A percentile compares a stretch with the other conserved stretches of the same genome.
Evolutionary conservation across 2,888 invertebrate genomes (phyloP).

Genomic region (Limulus polyphemus): DNA sequence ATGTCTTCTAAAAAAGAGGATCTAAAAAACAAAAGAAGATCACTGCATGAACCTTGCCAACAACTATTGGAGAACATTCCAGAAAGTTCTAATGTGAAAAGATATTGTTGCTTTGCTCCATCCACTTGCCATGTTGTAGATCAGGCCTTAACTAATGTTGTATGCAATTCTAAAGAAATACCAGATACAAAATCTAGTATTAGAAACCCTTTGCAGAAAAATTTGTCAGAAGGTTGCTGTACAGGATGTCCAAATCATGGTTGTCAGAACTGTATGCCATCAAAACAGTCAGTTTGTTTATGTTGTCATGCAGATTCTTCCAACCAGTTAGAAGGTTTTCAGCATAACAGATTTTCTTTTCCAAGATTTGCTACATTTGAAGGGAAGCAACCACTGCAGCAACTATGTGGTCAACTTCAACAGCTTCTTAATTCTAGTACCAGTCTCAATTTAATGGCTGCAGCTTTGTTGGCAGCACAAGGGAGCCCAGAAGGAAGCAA

Average conservation of each 20-base stretch:
- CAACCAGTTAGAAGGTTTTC: neutral
- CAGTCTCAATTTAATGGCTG: slow-evolving; percentile 10
- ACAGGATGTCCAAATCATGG: neutral
- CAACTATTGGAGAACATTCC: slow-evolving; percentile 9
- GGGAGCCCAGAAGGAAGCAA: slow-evolving; percentile 1
- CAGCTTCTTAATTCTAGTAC: slow-evolving; percentile 8
- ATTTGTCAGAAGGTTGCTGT: neutral
- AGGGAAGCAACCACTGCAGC: slow-evolving; percentile 12
- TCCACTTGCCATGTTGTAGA: neutral
- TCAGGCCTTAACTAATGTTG: neutral
- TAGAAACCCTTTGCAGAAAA: no score
- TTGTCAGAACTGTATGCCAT: neutral
- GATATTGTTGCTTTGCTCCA: neutral
- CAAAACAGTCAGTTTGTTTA: neutral
- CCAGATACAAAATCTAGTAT: neutral
- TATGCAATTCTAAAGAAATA: neutral
- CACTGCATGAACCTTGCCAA: slow-evolving; percentile 57
- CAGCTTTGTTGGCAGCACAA: slow-evolving; percentile 11
- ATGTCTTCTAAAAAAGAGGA: slow-evolving; percentile 37
- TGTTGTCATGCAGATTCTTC: neutral
- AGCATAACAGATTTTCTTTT: neutral
- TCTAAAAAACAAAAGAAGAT: slow-evolving; percentile 47
- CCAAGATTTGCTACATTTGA: neutral
- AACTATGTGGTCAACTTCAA: slow-evolving; percentile 7
- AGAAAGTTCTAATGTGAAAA: slow-evolving; percentile 5